A percentile compares a stretch with the other conserved stretches of the same genome.
phyloP scores from a whole-genome alignment of 2,888 invertebrate genomes.

The Sarcophaga carnaria region DNA sequence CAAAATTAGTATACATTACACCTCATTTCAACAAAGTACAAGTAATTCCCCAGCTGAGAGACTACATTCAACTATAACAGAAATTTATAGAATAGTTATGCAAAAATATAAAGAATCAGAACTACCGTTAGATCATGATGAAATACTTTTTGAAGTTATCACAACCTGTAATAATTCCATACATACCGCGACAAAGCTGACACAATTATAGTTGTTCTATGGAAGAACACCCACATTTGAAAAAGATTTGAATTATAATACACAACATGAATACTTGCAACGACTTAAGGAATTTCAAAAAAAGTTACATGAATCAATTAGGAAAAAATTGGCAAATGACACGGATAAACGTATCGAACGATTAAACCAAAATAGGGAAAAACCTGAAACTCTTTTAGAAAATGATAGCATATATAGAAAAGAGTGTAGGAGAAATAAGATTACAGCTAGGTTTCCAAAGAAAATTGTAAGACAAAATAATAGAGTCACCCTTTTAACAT shows the following conservation, averaged over 20 bases:
- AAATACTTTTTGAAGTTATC: too few species aligned
- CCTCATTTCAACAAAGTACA: conserved; percentile 64
- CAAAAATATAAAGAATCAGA: neutral
- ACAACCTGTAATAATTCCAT: too few species aligned
- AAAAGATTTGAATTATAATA: conserved; percentile 33
- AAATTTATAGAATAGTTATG: conserved; percentile 59
- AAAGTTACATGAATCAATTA: conserved; percentile 29
- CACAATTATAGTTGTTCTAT: neutral
- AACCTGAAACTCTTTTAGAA: conserved; percentile 22
- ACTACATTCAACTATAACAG: neutral
- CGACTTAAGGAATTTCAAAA: conserved; percentile 35
- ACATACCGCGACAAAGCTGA: too few species aligned
- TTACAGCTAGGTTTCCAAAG: conserved; percentile 43
- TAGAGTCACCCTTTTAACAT: conserved; percentile 22
- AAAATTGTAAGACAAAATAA: conserved; percentile 34
- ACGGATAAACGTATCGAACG: conserved; percentile 27
- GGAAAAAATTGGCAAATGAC: conserved; percentile 27
- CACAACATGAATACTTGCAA: conserved; percentile 44
- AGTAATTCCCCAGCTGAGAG: conserved; percentile 57
- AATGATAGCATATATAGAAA: conserved; percentile 31
- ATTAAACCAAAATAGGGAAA: conserved; percentile 20
- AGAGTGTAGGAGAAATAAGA: conserved; percentile 43
- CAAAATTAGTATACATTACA: conserved; percentile 57
- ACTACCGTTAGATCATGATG: too few species aligned
- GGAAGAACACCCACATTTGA: conserved; percentile 42